These are phyloP conservation scores for Vireo griseus DNA, from an alignment of 2,797 vertebrate species.

Conservation along the genomic window DNA sequence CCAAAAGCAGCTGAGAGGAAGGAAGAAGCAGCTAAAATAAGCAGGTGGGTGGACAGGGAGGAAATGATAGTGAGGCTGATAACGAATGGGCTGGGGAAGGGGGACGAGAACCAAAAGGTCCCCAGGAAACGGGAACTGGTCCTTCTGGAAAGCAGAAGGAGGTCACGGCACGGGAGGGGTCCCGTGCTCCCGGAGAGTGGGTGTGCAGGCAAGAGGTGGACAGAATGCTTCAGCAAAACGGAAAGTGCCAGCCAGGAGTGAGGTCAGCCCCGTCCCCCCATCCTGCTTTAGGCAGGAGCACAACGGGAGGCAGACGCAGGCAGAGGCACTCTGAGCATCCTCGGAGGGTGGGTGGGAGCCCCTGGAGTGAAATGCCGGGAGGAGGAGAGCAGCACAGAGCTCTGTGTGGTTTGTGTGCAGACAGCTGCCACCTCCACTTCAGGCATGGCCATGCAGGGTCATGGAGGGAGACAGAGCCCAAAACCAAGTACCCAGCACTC, in stretches of 20 bases:
- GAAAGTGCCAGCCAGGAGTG: neutral
- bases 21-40: slow-evolving; percentile 63
- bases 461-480: neutral
- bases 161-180: neutral
- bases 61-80: slow-evolving; percentile 32
- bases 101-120: neutral
- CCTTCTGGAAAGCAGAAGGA: neutral
- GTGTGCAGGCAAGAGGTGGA: neutral
- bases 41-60: slow-evolving; percentile 31
- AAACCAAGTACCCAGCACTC: neutral
- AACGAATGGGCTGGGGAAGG: neutral
- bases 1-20: slow-evolving; percentile 41
- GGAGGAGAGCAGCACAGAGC: neutral
- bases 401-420: neutral
- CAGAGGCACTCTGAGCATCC: neutral
- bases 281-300: neutral
- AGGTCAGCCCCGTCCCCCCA: rapidly evolving
- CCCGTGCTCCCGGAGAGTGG: rapidly evolving
- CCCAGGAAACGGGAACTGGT: neutral
- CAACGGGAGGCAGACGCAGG: rapidly evolving
- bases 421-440: neutral
- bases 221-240: neutral
- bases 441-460: neutral
- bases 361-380: neutral
- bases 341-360: neutral